Percentiles rank a stretch among this genome's conserved stretches.
Conservation (phyloP, 2,888 invertebrate genomes). For the Agrotis exclamationis region DNA sequence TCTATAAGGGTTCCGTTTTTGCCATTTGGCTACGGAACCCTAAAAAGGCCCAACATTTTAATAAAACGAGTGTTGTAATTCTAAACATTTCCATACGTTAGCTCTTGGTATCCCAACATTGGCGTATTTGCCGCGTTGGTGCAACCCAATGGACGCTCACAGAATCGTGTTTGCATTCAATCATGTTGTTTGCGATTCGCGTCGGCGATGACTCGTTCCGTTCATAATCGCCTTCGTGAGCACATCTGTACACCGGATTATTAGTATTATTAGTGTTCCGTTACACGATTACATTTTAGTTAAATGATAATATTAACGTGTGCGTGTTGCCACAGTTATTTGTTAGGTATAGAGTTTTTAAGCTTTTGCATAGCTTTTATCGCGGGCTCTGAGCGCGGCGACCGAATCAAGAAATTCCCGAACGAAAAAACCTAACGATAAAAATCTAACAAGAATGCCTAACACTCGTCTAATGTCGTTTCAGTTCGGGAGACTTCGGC, state of each 20-base stretch:
- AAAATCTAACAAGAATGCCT: too few relatives aligned
- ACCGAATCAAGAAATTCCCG: too few relatives aligned
- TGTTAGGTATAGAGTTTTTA: slow-evolving; percentile 3
- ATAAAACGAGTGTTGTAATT: too few relatives aligned
- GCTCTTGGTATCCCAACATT: slow-evolving; percentile 17
- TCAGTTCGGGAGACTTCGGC: too few relatives aligned
- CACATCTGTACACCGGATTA: slow-evolving; percentile 54
- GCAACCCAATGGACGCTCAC: slow-evolving; percentile 39
- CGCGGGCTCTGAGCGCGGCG: too few relatives aligned
- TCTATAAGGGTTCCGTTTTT: too few relatives aligned
- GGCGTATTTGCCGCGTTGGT: slow-evolving; percentile 27
- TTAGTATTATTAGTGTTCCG: slow-evolving; percentile 51
- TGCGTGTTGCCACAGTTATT: slow-evolving; percentile 14
- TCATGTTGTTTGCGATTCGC: slow-evolving; percentile 65
- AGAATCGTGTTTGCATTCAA: slow-evolving; percentile 63
- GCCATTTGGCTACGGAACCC: too few relatives aligned
- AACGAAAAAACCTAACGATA: too few relatives aligned
- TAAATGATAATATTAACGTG: slow-evolving; percentile 50
- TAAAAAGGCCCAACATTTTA: not conserved
- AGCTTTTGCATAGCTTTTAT: too few relatives aligned
- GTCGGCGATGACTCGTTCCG: slow-evolving; percentile 57
- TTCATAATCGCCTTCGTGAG: slow-evolving; percentile 57
- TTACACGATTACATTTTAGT: slow-evolving; percentile 51
- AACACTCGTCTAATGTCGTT: too few relatives aligned
- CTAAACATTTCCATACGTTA: not conserved